phyloP scores from a whole-genome alignment of 2,797 vertebrate genomes.

The Poecilia picta region DNA sequence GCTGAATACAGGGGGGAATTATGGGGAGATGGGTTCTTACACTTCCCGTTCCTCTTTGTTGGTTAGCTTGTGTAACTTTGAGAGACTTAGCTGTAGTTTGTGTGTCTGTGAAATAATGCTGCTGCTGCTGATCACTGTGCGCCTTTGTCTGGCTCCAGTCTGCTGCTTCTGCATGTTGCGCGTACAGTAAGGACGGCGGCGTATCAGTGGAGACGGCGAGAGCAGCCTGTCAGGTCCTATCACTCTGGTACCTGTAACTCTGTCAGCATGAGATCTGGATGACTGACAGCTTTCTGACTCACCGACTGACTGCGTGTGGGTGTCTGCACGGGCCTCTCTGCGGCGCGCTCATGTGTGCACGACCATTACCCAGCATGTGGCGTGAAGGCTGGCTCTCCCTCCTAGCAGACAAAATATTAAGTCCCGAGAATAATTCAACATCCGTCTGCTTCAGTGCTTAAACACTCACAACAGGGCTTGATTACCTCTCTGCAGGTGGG shows the following conservation, averaged over 20 bases:
- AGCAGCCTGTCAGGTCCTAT: constrained; percentile 51
- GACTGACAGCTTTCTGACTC: constrained; percentile 61
- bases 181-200: background rate
- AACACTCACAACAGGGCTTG: constrained; percentile 77
- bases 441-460: constrained; percentile 59
- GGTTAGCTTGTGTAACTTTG: constrained; percentile 56
- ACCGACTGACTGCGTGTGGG: constrained; percentile 35
- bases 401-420: constrained; percentile 60
- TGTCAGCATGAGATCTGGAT: constrained; percentile 54
- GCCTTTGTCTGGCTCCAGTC: constrained; percentile 5
- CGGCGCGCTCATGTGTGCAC: constrained; percentile 28
- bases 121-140: constrained; percentile 24
- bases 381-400: constrained; percentile 34
- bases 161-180: background rate
- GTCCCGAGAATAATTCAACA: constrained; percentile 67
- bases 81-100: constrained; percentile 40
- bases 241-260: constrained; percentile 59
- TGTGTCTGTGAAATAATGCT: constrained; percentile 26
- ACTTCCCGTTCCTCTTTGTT: constrained; percentile 56
- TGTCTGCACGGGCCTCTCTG: constrained; percentile 10
- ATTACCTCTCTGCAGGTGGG: constrained; percentile 70
- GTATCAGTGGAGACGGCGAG: constrained; percentile 28
- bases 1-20: constrained; percentile 58
- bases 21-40: constrained; percentile 55
- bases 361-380: constrained; percentile 45